Conservation (phyloP, 1,140 invertebrate species). For the Aphelinus atriplicis region DNA sequence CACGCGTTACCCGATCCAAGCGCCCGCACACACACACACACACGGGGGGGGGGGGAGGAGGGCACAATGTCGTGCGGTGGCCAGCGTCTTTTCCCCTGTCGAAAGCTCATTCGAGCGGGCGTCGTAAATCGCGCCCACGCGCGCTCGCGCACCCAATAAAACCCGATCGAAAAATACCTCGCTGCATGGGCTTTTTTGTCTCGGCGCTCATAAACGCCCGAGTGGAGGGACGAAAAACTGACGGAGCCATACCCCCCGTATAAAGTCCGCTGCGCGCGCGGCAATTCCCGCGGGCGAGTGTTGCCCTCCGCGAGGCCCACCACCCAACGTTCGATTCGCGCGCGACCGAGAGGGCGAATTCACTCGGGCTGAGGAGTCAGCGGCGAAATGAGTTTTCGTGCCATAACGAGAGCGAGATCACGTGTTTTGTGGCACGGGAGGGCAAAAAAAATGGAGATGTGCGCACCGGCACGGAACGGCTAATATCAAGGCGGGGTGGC, state of each 20-base stretch:
- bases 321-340: too few relatives aligned
- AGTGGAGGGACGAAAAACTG: too few relatives aligned
- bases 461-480: constrained; percentile 16
- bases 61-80: not conserved
- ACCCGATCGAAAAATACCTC: constrained; percentile 36
- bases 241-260: too few relatives aligned
- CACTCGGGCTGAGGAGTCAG: too few relatives aligned
- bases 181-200: constrained; percentile 27
- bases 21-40: not conserved
- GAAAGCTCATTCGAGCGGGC: constrained; percentile 27
- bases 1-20: not conserved
- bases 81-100: not conserved
- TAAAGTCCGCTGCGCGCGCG: too few relatives aligned
- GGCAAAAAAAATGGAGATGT: constrained; percentile 43
- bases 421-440: too few relatives aligned
- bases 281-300: too few relatives aligned
- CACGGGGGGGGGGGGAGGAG: not conserved
- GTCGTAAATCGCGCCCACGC: constrained; percentile 29
- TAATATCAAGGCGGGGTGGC: not conserved
- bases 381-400: too few relatives aligned
- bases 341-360: too few relatives aligned
- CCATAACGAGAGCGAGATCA: too few relatives aligned
- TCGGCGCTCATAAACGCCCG: constrained; percentile 23
- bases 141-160: constrained; percentile 22
- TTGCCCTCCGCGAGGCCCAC: too few relatives aligned